A percentile compares a stretch with the other conserved stretches of the same genome.
Evolutionary conservation across 1,140 invertebrate species (phyloP).

Genomic region (Acromyrmex echinatior): DNA sequence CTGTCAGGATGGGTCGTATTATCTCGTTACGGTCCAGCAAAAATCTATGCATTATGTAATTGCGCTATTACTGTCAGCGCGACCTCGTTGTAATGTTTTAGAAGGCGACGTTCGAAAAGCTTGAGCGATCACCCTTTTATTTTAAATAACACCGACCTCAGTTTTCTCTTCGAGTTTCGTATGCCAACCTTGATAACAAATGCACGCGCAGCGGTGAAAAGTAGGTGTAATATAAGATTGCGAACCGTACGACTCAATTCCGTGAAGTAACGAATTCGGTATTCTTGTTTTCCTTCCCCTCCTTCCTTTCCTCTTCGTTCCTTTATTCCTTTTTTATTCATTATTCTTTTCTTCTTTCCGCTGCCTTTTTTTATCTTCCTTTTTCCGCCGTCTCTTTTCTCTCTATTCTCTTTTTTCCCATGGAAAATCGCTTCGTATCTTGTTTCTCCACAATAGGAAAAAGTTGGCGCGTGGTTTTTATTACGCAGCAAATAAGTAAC

Average conservation of each 20-base stretch:
- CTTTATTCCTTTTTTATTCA: constrained; percentile 32
- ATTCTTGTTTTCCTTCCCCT: constrained; percentile 11
- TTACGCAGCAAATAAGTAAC: constrained; percentile 6
- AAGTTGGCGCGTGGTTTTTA: constrained; percentile 13
- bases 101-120: background rate
- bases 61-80: background rate
- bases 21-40: constrained; percentile 24
- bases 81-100: constrained; percentile 4
- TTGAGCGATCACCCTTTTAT: constrained; percentile 16
- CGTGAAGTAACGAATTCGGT: constrained; percentile 32
- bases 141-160: constrained; percentile 8
- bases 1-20: constrained; percentile 7
- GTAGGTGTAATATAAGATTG: constrained; percentile 35
- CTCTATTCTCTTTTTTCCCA: background rate
- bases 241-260: constrained; percentile 35
- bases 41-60: constrained; percentile 38
- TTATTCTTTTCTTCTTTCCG: constrained; percentile 19
- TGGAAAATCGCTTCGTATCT: constrained; percentile 11
- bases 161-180: constrained; percentile 8
- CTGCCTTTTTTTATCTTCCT: background rate
- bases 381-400: background rate
- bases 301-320: background rate
- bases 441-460: constrained; percentile 19
- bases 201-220: constrained; percentile 1
- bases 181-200: constrained; percentile 20